phyloP scores from a whole-genome alignment of 2,113 vertebrate genomes.

The Dasypus novemcinctus region DNA sequence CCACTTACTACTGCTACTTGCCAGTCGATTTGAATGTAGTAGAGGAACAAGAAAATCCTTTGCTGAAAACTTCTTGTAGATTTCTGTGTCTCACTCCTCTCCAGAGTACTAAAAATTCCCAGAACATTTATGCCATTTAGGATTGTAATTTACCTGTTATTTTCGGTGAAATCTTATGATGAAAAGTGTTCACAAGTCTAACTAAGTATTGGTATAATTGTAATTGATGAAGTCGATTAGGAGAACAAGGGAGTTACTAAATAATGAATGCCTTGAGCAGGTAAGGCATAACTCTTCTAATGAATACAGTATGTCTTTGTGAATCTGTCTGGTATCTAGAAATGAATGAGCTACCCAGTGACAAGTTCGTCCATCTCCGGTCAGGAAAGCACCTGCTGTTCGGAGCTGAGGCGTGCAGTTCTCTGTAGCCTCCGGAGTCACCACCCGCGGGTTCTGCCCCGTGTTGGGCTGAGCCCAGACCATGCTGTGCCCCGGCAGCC shows the following conservation, averaged over 20 bases:
- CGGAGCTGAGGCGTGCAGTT: too few species aligned
- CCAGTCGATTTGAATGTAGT: too few species aligned
- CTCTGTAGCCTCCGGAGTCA: too few species aligned
- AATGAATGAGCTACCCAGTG: background rate
- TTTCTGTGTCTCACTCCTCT: background rate
- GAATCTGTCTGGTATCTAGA: background rate
- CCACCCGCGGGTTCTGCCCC: too few species aligned
- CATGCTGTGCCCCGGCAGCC: too few species aligned
- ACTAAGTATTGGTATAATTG: background rate
- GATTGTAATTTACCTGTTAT: background rate
- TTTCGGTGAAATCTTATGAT: background rate
- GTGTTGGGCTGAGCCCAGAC: too few species aligned
- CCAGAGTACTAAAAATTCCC: background rate
- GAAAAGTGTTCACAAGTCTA: background rate
- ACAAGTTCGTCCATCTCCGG: background rate
- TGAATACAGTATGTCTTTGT: background rate
- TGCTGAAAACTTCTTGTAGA: background rate
- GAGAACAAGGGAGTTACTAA: background rate
- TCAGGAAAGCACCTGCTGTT: background rate
- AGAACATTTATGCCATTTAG: background rate
- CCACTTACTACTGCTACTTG: accelerated
- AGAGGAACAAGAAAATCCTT: background rate
- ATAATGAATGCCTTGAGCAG: background rate
- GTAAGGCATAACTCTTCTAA: too few species aligned
- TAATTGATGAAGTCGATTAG: background rate